Evolutionary conservation across 2,888 invertebrate species (phyloP).

Genomic region (Hoplodrina ambigua): DNA sequence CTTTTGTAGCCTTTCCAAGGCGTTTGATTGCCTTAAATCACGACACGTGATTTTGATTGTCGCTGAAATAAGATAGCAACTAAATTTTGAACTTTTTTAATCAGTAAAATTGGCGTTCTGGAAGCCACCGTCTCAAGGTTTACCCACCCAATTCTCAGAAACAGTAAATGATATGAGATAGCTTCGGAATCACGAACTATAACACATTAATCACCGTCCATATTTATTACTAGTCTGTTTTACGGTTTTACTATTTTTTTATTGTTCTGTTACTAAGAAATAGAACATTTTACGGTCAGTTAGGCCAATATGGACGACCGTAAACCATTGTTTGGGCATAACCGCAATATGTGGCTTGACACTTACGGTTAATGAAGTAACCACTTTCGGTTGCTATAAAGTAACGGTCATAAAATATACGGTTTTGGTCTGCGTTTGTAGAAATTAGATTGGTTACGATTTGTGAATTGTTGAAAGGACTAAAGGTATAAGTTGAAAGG

Average conservation of each 20-base stretch:
- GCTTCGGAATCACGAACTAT: background rate
- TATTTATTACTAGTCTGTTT: constrained; percentile 53
- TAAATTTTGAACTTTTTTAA: too few species aligned
- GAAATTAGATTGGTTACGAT: background rate
- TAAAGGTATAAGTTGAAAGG: background rate
- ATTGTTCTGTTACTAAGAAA: constrained; percentile 58
- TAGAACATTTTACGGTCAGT: constrained; percentile 56
- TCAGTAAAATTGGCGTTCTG: too few species aligned
- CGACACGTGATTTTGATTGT: too few species aligned
- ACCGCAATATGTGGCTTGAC: constrained; percentile 53
- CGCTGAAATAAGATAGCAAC: too few species aligned
- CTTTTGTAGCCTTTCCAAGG: too few species aligned
- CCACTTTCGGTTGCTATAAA: constrained; percentile 53
- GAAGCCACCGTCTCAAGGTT: background rate
- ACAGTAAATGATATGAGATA: constrained; percentile 3
- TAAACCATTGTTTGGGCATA: constrained; percentile 62
- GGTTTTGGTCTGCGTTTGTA: background rate
- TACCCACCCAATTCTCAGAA: background rate
- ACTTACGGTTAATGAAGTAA: constrained; percentile 58
- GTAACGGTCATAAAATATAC: constrained; percentile 53
- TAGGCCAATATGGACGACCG: constrained; percentile 54
- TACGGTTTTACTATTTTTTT: constrained; percentile 52
- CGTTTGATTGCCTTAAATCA: too few species aligned
- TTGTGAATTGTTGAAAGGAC: background rate
- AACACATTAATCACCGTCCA: constrained; percentile 47